Conservation (phyloP, 2,888 invertebrate species). For the Callosobruchus maculatus region DNA sequence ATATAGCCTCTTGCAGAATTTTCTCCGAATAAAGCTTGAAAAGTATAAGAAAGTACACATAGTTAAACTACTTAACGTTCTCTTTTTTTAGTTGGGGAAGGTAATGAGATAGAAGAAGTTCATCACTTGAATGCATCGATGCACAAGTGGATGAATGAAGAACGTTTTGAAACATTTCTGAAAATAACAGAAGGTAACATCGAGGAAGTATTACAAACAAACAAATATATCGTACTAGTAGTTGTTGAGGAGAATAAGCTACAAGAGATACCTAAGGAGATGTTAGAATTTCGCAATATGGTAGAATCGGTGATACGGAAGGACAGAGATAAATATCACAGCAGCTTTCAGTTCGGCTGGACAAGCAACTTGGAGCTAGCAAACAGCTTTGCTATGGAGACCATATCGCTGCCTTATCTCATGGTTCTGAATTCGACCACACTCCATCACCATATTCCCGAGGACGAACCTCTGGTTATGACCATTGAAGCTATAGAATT, state of each 20-base stretch:
- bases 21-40: no score
- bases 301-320: constrained; percentile 66
- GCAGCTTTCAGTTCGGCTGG: constrained; percentile 90
- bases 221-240: constrained; percentile 83
- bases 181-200: constrained; percentile 82
- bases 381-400: constrained; percentile 86
- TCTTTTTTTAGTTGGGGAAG: constrained; percentile 35
- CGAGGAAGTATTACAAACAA: constrained; percentile 77
- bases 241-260: constrained; percentile 86
- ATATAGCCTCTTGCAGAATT: no score
- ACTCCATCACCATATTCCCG: constrained; percentile 88
- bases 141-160: constrained; percentile 83
- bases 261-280: constrained; percentile 74
- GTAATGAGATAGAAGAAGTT: constrained; percentile 40
- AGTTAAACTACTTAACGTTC: neutral
- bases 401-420: constrained; percentile 38
- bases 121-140: constrained; percentile 66
- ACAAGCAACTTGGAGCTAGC: constrained; percentile 85
- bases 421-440: constrained; percentile 90
- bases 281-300: constrained; percentile 75
- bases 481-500: constrained; percentile 62
- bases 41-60: no score
- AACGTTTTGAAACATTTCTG: constrained; percentile 85
- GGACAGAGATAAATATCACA: constrained; percentile 75
- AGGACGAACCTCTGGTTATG: constrained; percentile 45